A percentile compares a stretch with the other conserved stretches of the same genome.
Evolutionary conservation across 2,113 vertebrate genomes (phyloP).

Genomic region (Spilogale gracilis): DNA sequence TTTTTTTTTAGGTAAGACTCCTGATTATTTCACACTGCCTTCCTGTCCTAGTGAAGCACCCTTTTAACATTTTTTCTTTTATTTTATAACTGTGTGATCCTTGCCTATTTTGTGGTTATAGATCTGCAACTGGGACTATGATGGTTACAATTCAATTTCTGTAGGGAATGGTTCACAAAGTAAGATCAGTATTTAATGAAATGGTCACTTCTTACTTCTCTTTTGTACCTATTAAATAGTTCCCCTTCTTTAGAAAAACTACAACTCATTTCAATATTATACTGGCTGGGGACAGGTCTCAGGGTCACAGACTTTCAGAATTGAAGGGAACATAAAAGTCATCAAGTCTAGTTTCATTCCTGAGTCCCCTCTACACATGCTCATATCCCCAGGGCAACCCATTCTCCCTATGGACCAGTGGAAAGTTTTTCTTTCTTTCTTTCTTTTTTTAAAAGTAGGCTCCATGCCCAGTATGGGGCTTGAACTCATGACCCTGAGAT

Average conservation of each 20-base stretch:
- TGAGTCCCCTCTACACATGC: background rate
- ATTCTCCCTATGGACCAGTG: background rate
- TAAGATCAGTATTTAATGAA: conserved; percentile 5
- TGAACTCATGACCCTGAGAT: background rate
- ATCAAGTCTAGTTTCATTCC: background rate
- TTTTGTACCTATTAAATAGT: conserved; percentile 26
- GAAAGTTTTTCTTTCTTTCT: background rate
- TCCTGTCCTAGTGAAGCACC: background rate
- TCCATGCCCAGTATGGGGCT: background rate
- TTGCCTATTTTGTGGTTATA: background rate
- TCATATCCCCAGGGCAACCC: background rate
- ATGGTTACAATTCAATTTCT: conserved; percentile 32
- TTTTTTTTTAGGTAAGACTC: background rate
- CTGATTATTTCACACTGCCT: background rate
- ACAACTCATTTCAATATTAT: conserved; percentile 10
- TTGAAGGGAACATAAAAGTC: background rate
- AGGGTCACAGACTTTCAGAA: conserved; percentile 29
- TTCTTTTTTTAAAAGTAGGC: background rate
- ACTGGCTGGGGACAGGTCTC: background rate
- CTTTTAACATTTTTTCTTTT: background rate
- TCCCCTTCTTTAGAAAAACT: background rate
- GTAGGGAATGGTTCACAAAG: conserved; percentile 25
- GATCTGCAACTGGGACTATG: background rate
- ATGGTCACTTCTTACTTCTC: conserved; percentile 32
- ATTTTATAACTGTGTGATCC: background rate